Evolutionary conservation across 2,888 invertebrate species (phyloP), one percentile per base, ranked within the genome.

Genomic region (Eilema caniola): DNA sequence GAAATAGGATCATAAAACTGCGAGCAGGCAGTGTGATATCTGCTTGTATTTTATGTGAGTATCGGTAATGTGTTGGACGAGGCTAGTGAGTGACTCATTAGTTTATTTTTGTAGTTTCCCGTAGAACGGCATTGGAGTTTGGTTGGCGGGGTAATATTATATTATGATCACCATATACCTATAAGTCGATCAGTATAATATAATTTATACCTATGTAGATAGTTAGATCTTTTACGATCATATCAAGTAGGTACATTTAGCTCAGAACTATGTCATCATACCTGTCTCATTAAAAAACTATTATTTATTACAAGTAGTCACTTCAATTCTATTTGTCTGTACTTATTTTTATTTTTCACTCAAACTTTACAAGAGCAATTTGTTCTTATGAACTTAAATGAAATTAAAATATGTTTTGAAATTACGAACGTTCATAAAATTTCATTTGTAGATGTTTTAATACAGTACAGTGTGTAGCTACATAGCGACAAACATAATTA

Each of bases 61-160:
- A 80, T 77, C 71, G 81, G 77, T 80, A 79, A 80, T 77, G 80
- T 76, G 80, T 83, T 75, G 77, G 78, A 76, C 72, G 78, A 65
- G 72, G 77, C 75, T 72, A 70, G 75, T 53, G 62, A 69, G 78
- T 87, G 86, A 87, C 75, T 87, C 86, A 87, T 73, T 70, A 63
- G 68, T 78, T 85, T 86, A 86, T 87, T 86, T 88, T 81, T 76
- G 83, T 82, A 75, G 68, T 74, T 79, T 79, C 77, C 68, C 71
- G 71, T 74, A 75, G 67, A 74, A 65, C 67, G 75, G 67, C 76
- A 78, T 83, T 76, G 81, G 76, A 78, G 73, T 72, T 80, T 78
- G 67, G 61, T 53, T 53, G 53, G 47, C 47, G 1, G 47, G 16
- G 53, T n/a, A 53, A 53, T 53, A 53, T 20, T 47, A 47, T 47